A percentile compares a stretch with the other conserved stretches of the same genome.
These are phyloP conservation scores for Sporophila hypoxantha DNA, from an alignment of 2,113 vertebrate genomes.

Conservation along the genomic window DNA sequence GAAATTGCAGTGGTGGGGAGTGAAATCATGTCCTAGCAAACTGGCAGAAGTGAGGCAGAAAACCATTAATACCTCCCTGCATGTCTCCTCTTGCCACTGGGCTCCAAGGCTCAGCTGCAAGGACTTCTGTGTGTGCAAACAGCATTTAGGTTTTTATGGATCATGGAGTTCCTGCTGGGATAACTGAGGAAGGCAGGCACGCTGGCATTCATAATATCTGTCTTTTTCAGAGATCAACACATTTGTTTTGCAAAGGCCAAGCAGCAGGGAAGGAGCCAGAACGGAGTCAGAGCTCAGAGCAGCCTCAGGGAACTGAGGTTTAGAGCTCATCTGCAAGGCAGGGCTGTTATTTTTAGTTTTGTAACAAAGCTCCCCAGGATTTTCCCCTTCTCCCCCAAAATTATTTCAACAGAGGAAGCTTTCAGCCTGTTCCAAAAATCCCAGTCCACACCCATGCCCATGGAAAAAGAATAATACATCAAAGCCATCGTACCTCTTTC, in stretches of 20 bases:
- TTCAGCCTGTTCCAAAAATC: constrained; percentile 47
- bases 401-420: constrained; percentile 44
- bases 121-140: not conserved
- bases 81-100: not conserved
- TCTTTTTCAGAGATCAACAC: constrained; percentile 1
- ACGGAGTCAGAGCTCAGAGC: not conserved
- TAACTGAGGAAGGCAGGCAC: not conserved
- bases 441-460: constrained; percentile 8
- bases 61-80: not conserved
- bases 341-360: constrained; percentile 26
- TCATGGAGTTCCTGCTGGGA: not conserved
- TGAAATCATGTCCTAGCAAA: not conserved
- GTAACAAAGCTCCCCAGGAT: constrained; percentile 21
- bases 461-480: constrained; percentile 5
- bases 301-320: not conserved
- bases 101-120: not conserved
- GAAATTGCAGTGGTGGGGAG: not conserved
- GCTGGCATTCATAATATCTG: not conserved
- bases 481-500: constrained; percentile 76
- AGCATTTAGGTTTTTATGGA: not conserved
- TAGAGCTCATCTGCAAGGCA: not conserved
- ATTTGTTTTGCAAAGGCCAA: constrained; percentile 21
- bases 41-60: not conserved
- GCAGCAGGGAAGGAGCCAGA: constrained; percentile 22
- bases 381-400: constrained; percentile 19